Percentiles rank a stretch among this genome's conserved stretches.
These are phyloP conservation scores for Campoplex capitator DNA, from an alignment of 2,888 invertebrate genomes.

Conservation along the genomic window DNA sequence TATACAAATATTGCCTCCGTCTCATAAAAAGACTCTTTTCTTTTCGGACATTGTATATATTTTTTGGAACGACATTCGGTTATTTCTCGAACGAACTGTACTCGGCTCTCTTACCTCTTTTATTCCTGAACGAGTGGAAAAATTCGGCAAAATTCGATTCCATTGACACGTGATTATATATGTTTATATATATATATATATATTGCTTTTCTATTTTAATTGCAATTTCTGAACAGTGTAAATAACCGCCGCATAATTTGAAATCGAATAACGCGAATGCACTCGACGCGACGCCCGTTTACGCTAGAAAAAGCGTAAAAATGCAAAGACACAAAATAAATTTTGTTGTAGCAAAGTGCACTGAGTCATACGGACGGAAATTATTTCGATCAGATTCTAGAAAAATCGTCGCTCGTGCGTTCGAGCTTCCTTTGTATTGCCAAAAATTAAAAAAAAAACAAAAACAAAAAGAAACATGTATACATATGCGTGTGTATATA, in stretches of 20 bases:
- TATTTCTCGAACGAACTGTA: background rate
- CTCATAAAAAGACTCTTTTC: background rate
- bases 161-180: slow-evolving; percentile 16
- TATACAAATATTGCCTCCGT: background rate
- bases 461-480: no score
- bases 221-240: slow-evolving; percentile 17
- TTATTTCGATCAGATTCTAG: slow-evolving; percentile 20
- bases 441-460: slow-evolving; percentile 13
- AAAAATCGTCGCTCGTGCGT: slow-evolving; percentile 15
- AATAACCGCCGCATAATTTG: slow-evolving; percentile 14
- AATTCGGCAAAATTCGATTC: slow-evolving; percentile 3
- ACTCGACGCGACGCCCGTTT: background rate
- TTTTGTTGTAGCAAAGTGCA: slow-evolving; percentile 3
- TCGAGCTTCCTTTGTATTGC: slow-evolving; percentile 23
- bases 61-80: background rate
- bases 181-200: background rate
- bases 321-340: background rate
- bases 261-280: background rate
- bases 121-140: background rate
- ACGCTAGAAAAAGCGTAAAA: slow-evolving; percentile 44
- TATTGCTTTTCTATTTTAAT: slow-evolving; percentile 9
- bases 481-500: background rate
- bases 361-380: background rate
- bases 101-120: background rate
- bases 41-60: background rate